Conservation (phyloP, 2,888 invertebrate species). For the Alloplasta piceator region DNA sequence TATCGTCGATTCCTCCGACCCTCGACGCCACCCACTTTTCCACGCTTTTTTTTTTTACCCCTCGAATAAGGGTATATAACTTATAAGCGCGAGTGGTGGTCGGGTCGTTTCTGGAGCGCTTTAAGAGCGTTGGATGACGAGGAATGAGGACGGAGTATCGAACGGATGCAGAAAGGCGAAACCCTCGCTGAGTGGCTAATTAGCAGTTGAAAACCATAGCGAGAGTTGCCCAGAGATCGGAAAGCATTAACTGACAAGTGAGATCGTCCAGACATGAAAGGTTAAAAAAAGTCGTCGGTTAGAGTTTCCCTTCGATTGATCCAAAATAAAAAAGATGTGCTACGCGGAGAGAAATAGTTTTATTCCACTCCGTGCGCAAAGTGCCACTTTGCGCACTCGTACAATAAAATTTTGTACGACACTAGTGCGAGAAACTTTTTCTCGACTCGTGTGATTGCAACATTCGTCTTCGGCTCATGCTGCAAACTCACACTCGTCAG, state of each 20-base stretch:
- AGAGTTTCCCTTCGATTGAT: constrained; percentile 36
- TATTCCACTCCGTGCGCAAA: too few species aligned
- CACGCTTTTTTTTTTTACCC: constrained; percentile 10
- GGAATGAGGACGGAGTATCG: constrained; percentile 37
- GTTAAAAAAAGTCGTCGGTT: constrained; percentile 17
- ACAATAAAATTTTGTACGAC: too few species aligned
- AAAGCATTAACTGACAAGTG: constrained; percentile 52
- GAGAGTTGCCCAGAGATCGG: constrained; percentile 42
- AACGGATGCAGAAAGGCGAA: constrained; percentile 52
- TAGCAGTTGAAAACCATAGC: constrained; percentile 68
- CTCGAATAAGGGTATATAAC: constrained; percentile 15
- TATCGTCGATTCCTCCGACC: constrained; percentile 62
- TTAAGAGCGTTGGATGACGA: neutral
- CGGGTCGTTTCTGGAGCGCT: neutral
- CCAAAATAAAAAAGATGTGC: constrained; percentile 19
- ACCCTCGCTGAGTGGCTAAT: constrained; percentile 71
- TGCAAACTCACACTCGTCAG: too few species aligned
- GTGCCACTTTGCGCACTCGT: too few species aligned
- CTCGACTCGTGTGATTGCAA: too few species aligned
- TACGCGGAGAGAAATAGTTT: too few species aligned
- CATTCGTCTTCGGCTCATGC: too few species aligned
- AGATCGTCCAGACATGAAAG: constrained; percentile 43
- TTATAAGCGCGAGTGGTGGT: constrained; percentile 1
- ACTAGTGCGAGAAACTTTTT: too few species aligned
- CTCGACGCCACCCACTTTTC: constrained; percentile 3